phyloP scores from a whole-genome alignment of 2,797 vertebrate genomes.

The Sebastolobus altivelis region DNA sequence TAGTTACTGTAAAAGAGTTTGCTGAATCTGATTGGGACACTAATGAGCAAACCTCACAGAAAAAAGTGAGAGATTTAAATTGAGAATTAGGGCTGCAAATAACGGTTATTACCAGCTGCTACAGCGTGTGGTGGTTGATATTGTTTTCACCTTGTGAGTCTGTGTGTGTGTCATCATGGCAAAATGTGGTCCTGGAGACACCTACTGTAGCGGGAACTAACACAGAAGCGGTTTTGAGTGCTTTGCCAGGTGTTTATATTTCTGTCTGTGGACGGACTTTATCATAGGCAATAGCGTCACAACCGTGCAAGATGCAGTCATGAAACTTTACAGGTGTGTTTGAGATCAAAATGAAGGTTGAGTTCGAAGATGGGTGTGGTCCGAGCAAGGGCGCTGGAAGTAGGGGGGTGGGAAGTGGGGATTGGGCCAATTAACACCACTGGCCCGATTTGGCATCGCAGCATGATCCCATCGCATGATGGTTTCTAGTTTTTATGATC shows the following conservation, averaged over 20 bases:
- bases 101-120: not conserved
- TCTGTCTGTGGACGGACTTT: not conserved
- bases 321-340: not conserved
- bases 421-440: no score
- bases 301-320: not conserved
- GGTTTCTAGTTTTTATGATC: no score
- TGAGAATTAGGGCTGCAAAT: not conserved
- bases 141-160: not conserved
- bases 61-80: not conserved
- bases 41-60: not conserved
- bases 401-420: no score
- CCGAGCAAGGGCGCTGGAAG: not conserved
- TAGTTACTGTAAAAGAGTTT: not conserved
- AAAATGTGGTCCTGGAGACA: not conserved
- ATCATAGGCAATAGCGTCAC: not conserved
- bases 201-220: not conserved
- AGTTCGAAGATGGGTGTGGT: not conserved
- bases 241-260: not conserved
- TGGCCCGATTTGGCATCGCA: no score
- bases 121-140: not conserved
- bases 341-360: not conserved
- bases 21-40: not conserved
- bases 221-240: not conserved
- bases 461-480: no score
- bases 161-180: not conserved